Base-by-base conservation (phyloP, 2,797 vertebrate species). In the Poecilia wingei region DNA sequence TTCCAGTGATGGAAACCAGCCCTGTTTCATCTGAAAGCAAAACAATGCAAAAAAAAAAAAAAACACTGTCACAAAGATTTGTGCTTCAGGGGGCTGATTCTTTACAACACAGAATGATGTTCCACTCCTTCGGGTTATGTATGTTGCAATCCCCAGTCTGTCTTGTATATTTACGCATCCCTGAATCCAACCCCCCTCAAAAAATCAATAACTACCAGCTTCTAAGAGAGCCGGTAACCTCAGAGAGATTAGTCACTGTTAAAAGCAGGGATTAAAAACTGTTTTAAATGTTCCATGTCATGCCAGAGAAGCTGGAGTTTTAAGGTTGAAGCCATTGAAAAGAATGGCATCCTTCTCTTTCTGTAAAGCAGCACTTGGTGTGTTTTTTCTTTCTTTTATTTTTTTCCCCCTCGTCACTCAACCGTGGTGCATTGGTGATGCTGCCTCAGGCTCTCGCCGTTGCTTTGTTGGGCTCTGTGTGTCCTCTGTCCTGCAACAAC, bases 391-490 rank as follows among this genome's bases (percentile, higher is more conserved):
- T 83, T 86, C 55, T n/a, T 89, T 86, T 86, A 57, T 55, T 55
- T 28, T 57, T 33, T 22, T 18, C 9, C 7, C 3, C 1, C 71
- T 73, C 76, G 36, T 49, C 66, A 39, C 83, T 92, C 88, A 82
- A 8, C 83, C 80, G n/a, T 87, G 87, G 79, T 80, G 79, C 71
- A 77, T 79, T 57, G 82, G 36, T 55, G 31, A 78, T 18, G 82
- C 69, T 36, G 88, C 93, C 91, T 78, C 74, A 0, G 91, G 92
- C 86, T 76, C 61, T 69, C 0, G 8, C 75, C 57, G 46, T 41
- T 66, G 46, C 80, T 91, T 89, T 80, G 84, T 87, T 79, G 76
- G 22, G 20, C 51, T 82, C 51, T 69, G 25, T 72, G 71, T 47
- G 9, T 75, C 76, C 74, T 86, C 39, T 61, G 46, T 76, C n/a